Evolutionary conservation across 2,888 invertebrate species (phyloP).

Genomic region (Macrosiphum euphorbiae): DNA sequence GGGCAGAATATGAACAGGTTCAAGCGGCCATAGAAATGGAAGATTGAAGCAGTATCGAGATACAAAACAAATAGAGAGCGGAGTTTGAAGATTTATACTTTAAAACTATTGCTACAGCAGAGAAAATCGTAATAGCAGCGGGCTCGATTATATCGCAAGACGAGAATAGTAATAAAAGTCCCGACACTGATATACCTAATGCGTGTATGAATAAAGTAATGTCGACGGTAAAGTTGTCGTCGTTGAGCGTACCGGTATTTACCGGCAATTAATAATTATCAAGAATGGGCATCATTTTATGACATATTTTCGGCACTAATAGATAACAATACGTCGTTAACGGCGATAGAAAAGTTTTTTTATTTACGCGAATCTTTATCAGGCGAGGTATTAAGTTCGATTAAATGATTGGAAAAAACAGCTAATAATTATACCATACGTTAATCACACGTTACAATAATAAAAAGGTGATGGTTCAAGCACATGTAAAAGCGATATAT

Average conservation of each 20-base stretch:
- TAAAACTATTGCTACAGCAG: no score
- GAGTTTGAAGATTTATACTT: no score
- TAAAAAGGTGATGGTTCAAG: not conserved
- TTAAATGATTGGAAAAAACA: slow-evolving; percentile 21
- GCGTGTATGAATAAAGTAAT: no score
- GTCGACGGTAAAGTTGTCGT: no score
- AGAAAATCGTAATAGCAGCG: no score
- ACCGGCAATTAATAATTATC: slow-evolving; percentile 11
- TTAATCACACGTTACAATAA: not conserved
- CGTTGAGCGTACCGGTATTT: slow-evolving; percentile 18
- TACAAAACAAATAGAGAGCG: no score
- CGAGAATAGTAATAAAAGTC: no score
- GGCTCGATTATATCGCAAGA: no score
- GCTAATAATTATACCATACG: not conserved
- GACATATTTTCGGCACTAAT: not conserved
- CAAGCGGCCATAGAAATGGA: no score
- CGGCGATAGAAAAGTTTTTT: not conserved
- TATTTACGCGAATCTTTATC: slow-evolving; percentile 13
- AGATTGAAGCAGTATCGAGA: no score
- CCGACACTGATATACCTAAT: no score
- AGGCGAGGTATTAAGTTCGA: not conserved
- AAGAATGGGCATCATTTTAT: slow-evolving; percentile 6
- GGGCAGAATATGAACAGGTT: no score
- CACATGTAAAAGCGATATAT: slow-evolving; percentile 12
- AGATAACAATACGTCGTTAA: not conserved